Base-by-base conservation (phyloP, 2,888 invertebrate species). In the Apodemia hepburni region DNA sequence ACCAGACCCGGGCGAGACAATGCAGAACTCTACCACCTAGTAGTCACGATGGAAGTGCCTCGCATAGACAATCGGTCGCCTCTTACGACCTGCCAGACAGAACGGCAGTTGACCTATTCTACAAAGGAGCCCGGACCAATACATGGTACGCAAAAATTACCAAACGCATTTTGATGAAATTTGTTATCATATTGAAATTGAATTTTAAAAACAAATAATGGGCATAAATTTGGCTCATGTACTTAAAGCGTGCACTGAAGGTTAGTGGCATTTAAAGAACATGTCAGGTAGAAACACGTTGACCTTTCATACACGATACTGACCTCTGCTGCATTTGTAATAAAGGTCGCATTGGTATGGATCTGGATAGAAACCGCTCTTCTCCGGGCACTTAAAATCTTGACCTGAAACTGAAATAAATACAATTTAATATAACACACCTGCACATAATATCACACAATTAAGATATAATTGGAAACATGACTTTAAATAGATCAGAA, bases 271-370 rank as follows among this genome's bases (percentile, higher is more conserved):
- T 72, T 71, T 71, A 66, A 64, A 65, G 63, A 67, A 66, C 68
- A 70, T 64, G 65, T 68, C 60, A 62, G 61, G 45, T 63, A 64
- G n/a, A 60, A 65, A 64, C 70, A 65, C 45, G 66, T 68, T 66
- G 73, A 82, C 81, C 80, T 85, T 80, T 80, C 60, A 70, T 67
- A 71, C 73, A 74, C 73, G 74, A 73, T 85, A 90, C 90, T 87
- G 76, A 92, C 92, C 94, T 82, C 93, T 93, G 64, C 87, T 86
- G 86, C 96, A 96, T 74, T 93, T 93, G 84, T 95, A 96, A 81
- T 96, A 96, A 68, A 96, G 92, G 85, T 97, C 96, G 79, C 96
- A 96, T 81, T 96, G 95, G 75, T 94, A 92, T 1, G 92, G 92
- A 80, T 96, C 96, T 5, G 95, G 93, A 84, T 93, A 96, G 84